A percentile compares a stretch with the other conserved stretches of the same genome.
Conservation (phyloP, 2,113 vertebrate genomes). For the Vimba vimba region DNA sequence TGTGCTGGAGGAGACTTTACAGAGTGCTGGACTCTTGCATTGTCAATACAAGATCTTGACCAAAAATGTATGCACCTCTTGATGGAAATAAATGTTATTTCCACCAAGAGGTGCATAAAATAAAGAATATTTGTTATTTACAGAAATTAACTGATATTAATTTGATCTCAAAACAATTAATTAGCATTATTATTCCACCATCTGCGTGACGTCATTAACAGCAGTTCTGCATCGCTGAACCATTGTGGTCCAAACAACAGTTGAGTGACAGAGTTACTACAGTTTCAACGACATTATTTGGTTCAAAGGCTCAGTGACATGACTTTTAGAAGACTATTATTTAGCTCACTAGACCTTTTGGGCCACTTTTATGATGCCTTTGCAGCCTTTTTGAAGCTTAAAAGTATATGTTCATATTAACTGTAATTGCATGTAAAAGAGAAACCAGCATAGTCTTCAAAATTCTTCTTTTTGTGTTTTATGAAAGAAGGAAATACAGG, state of each 20-base stretch:
- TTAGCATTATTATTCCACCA: neutral
- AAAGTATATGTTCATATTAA: neutral
- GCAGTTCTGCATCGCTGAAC: neutral
- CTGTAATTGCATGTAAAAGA: neutral
- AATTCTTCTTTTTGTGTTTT: neutral
- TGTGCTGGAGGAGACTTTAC: too few species aligned
- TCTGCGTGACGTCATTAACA: neutral
- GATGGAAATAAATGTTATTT: too few species aligned
- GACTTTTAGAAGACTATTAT: neutral
- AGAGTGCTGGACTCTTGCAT: too few species aligned
- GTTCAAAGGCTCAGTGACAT: neutral
- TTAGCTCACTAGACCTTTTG: neutral
- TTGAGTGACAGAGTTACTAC: neutral
- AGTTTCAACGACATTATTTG: neutral
- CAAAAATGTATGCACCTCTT: too few species aligned
- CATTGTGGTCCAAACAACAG: neutral
- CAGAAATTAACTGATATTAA: neutral
- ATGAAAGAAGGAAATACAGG: neutral
- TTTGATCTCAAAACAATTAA: neutral
- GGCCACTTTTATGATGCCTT: neutral
- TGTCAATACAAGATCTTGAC: too few species aligned
- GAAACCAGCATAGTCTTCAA: neutral
- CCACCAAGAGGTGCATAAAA: too few species aligned
- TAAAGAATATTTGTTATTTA: neutral
- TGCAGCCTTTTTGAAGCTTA: neutral